Conservation (phyloP, 2,113 vertebrate species). For the Python bivittatus region DNA sequence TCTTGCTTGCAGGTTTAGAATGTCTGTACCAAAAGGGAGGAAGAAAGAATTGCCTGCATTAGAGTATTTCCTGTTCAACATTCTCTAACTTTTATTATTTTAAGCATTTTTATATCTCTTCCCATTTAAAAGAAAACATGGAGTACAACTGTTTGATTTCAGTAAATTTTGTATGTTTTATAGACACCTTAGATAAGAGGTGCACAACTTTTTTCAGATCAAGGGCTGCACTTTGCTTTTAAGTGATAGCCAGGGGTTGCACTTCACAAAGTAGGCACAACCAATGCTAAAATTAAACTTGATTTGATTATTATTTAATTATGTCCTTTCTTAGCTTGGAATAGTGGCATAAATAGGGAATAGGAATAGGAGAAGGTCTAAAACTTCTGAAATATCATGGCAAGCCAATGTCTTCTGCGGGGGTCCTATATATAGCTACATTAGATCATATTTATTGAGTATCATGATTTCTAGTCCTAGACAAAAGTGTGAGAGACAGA, state of each 20-base stretch:
- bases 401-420: not conserved
- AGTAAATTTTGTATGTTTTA: not conserved
- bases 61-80: not conserved
- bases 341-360: not conserved
- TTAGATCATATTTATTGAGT: not conserved
- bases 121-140: not conserved
- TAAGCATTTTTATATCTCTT: not conserved
- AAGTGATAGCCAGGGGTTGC: not conserved
- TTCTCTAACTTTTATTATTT: not conserved
- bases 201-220: not conserved
- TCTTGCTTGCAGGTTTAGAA: not conserved
- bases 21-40: not conserved
- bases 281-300: not conserved
- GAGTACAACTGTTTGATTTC: not conserved
- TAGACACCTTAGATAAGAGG: not conserved
- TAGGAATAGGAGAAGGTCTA: not conserved
- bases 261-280: not conserved
- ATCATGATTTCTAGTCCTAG: not conserved
- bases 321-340: not conserved
- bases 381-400: not conserved
- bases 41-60: not conserved
- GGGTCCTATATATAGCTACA: too few relatives aligned
- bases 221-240: not conserved
- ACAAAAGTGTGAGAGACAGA: too few relatives aligned
- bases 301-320: not conserved